Conservation (phyloP, 1,140 invertebrate genomes). For the Theocolax elegans region DNA sequence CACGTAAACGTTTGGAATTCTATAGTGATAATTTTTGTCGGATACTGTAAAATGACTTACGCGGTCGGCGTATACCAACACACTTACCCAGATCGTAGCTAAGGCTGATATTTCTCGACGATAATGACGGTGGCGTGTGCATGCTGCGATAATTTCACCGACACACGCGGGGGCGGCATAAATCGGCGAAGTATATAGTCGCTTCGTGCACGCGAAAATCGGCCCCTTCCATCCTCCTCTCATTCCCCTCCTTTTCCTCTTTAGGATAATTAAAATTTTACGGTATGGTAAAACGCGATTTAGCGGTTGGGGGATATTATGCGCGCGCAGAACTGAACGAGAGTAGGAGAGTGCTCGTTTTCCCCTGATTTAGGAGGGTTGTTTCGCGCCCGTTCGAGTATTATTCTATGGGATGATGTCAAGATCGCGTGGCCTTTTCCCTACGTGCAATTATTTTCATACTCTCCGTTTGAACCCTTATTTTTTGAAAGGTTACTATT, state of each 20-base stretch:
- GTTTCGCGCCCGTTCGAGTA: neutral
- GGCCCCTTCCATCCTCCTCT: too few relatives aligned
- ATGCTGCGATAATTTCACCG: neutral
- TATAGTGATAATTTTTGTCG: too few relatives aligned
- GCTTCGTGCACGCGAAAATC: slow-evolving; percentile 22
- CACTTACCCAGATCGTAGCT: neutral
- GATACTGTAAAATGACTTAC: too few relatives aligned
- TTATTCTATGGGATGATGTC: too few relatives aligned
- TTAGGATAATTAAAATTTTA: slow-evolving; percentile 27
- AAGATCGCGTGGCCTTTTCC: too few relatives aligned
- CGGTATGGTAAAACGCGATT: slow-evolving; percentile 13
- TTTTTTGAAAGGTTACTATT: too few relatives aligned
- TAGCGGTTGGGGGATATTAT: neutral
- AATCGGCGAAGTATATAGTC: too few relatives aligned
- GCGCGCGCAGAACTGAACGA: neutral
- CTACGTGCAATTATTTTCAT: too few relatives aligned
- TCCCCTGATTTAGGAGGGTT: neutral
- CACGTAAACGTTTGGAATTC: too few relatives aligned
- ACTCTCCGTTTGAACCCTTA: too few relatives aligned
- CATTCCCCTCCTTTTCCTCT: too few relatives aligned
- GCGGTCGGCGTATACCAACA: neutral
- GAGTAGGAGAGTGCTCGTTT: neutral
- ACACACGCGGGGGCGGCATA: neutral
- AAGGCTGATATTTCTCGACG: neutral
- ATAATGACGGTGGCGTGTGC: neutral